Evolutionary conservation across 2,888 invertebrate genomes (phyloP).

Genomic region (Nasonia oneida): DNA sequence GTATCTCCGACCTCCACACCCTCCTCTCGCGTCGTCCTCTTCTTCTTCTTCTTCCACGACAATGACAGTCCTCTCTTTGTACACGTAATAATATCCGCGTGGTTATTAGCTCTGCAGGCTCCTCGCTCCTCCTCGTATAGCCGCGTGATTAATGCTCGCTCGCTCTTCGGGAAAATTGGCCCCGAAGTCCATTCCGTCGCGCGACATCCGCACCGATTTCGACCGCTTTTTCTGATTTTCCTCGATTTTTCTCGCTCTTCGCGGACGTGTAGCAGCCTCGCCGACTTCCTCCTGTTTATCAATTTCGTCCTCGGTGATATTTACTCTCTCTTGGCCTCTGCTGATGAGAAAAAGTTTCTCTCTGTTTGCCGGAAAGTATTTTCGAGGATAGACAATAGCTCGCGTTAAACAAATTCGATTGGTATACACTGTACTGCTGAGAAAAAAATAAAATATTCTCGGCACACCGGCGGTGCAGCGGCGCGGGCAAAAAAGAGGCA

Average conservation of each 20-base stretch:
- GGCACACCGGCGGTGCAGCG: neutral
- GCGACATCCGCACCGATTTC: constrained; percentile 36
- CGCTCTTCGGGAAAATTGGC: constrained; percentile 61
- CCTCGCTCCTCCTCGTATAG: constrained; percentile 18
- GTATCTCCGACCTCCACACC: constrained; percentile 39
- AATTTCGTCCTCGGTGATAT: constrained; percentile 17
- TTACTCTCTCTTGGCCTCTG: neutral
- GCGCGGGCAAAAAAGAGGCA: neutral
- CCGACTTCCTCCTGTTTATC: constrained; percentile 38
- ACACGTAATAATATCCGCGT: constrained; percentile 59
- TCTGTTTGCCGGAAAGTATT: neutral
- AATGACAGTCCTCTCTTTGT: constrained; percentile 55
- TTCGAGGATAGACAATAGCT: neutral
- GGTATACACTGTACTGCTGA: too few relatives aligned
- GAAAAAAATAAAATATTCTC: neutral
- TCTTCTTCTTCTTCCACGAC: constrained; percentile 43
- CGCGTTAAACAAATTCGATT: neutral
- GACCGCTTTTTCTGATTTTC: constrained; percentile 40
- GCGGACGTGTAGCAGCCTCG: neutral
- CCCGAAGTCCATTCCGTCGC: constrained; percentile 36
- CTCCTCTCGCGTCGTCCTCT: constrained; percentile 15
- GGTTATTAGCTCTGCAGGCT: constrained; percentile 57
- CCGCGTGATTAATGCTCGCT: constrained; percentile 60
- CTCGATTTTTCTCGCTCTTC: neutral
- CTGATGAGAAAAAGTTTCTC: constrained; percentile 4